Evolutionary conservation across 2,797 vertebrate species (phyloP).

Genomic region (Australoheros facetus): DNA sequence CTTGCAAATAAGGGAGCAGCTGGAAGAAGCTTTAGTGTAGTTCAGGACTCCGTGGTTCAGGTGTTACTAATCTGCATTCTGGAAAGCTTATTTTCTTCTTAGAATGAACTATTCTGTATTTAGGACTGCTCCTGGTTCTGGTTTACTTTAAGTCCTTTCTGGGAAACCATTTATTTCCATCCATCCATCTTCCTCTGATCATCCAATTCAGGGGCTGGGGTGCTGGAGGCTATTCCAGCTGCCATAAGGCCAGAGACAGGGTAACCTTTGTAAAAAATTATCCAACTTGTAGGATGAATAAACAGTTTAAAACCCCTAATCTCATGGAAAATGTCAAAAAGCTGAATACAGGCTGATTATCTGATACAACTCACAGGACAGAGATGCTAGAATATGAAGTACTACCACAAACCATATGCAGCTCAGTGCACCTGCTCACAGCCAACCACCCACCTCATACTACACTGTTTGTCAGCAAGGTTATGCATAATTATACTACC

Average conservation of each 20-base stretch:
- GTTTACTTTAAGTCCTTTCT: too few relatives aligned
- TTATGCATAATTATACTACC: background rate
- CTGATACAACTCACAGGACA: background rate
- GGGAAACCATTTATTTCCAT: too few relatives aligned
- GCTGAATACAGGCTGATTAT: background rate
- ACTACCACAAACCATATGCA: too few relatives aligned
- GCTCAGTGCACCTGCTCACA: background rate
- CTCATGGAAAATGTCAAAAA: background rate
- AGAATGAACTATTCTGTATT: background rate
- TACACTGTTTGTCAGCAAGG: background rate
- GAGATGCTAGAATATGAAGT: background rate
- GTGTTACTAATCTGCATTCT: background rate
- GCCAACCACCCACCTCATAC: background rate
- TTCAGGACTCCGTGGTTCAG: background rate
- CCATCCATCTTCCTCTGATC: too few relatives aligned
- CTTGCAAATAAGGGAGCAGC: too few relatives aligned
- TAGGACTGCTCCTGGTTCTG: too few relatives aligned
- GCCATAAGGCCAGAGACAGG: too few relatives aligned
- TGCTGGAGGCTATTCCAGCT: too few relatives aligned
- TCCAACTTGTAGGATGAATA: too few relatives aligned
- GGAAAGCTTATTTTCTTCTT: background rate
- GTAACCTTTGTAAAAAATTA: too few relatives aligned
- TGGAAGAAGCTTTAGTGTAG: accelerated
- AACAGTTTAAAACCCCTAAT: background rate
- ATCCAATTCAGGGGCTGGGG: too few relatives aligned